Evolutionary conservation across 2,888 invertebrate species (phyloP), one percentile per base, ranked within the genome.

Genomic region (Drosophila dives): DNA sequence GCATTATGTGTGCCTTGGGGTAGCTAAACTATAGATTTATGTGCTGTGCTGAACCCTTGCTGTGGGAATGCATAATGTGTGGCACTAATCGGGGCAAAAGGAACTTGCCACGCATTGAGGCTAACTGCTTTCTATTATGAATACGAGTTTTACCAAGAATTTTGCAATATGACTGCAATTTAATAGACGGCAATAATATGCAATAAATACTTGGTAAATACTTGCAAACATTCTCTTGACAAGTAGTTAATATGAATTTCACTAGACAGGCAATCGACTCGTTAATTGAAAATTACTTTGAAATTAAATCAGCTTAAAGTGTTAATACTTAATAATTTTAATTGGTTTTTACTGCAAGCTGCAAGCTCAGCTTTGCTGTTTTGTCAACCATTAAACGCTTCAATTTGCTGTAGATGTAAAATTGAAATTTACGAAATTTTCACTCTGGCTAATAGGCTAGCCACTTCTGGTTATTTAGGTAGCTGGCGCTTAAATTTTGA

Each of bases 1-100:
- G 48, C 23, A 23, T 51, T 59, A 50, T 60, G 54, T 63, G 62
- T 56, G 59, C 64, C 62, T 68, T 38, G 58, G 54, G 79, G 45
- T 55, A 49, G 54, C 59, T 53, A 64, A 66, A 51, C 67, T 53
- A 64, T 68, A 63, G 55, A 68, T 78, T 45, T 45, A 45, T 81
- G 78, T 78, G 64, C 54, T 40, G 40, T 64, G 6, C 8, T 23
- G 7, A 17, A 12, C 26, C 26, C 26, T 36, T 17, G 7, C 20
- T 7, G 12, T 48, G 79, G 64, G 64, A 64, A 73, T 75, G 80
- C 80, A 79, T 79, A 80, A 83, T 75, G 76, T 66, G 67, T 61
- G 73, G 64, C 73, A 62, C 67, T 77, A 72, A 81, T 77, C 67
- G 38, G 36, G 8, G 77, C 58, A 38, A 50, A 33, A 53, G 45